Conservation (phyloP, 2,888 invertebrate species). For the Euproctis similis region DNA sequence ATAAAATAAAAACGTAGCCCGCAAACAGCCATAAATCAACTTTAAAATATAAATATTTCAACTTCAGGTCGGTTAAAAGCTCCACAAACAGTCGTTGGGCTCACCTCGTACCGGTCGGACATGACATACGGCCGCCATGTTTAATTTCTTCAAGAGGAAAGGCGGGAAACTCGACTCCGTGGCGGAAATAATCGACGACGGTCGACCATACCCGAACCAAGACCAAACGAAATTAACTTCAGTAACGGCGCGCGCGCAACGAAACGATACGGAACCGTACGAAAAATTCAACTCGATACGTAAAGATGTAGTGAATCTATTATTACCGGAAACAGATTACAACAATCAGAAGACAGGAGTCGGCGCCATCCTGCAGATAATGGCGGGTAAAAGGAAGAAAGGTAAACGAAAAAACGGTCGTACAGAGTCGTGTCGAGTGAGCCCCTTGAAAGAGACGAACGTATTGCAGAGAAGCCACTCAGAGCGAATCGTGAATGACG, state of each 20-base stretch:
- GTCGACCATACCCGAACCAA: slow-evolving; percentile 39
- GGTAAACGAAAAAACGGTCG: slow-evolving; percentile 41
- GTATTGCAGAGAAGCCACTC: slow-evolving; percentile 43
- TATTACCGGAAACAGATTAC: slow-evolving; percentile 60
- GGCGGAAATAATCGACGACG: slow-evolving; percentile 34
- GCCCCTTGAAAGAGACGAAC: slow-evolving; percentile 44
- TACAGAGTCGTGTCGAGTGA: slow-evolving; percentile 47
- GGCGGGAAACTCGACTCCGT: slow-evolving; percentile 56
- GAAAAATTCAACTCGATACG: slow-evolving; percentile 41
- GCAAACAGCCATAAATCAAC: slow-evolving; percentile 10
- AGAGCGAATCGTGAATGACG: slow-evolving; percentile 31
- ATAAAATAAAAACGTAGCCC: slow-evolving; percentile 5
- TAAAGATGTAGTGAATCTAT: slow-evolving; percentile 68
- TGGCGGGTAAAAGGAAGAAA: slow-evolving; percentile 59
- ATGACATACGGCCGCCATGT: slow-evolving; percentile 53
- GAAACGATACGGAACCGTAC: slow-evolving; percentile 24
- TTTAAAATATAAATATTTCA: slow-evolving; percentile 7
- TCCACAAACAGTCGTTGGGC: slow-evolving; percentile 34
- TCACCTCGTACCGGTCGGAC: slow-evolving; percentile 38
- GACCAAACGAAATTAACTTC: slow-evolving; percentile 31
- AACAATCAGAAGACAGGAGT: slow-evolving; percentile 54
- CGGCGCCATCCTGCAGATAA: slow-evolving; percentile 58
- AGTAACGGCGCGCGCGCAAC: slow-evolving; percentile 49
- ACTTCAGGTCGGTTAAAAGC: slow-evolving; percentile 4
- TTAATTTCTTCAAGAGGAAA: slow-evolving; percentile 68